Conservation (phyloP, 2,797 vertebrate genomes). For the Cuculus canorus region DNA sequence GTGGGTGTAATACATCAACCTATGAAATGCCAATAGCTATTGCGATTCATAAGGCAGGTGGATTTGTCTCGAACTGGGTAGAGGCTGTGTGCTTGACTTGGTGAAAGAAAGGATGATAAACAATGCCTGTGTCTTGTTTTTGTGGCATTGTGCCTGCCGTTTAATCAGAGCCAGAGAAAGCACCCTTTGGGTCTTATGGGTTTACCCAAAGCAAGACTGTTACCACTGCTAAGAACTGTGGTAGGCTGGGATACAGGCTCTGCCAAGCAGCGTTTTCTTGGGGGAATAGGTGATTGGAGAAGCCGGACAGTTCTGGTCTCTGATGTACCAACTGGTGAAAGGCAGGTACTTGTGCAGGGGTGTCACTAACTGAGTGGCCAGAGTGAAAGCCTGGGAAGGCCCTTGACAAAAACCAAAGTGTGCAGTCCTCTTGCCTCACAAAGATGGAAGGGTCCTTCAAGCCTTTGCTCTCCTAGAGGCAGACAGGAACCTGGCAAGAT, state of each 20-base stretch:
- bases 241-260: neutral
- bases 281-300: neutral
- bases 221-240: neutral
- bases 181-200: neutral
- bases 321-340: rapidly evolving
- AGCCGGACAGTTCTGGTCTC: neutral
- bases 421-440: neutral
- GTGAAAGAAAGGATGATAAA: too few relatives aligned
- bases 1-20: neutral
- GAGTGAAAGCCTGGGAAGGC: neutral
- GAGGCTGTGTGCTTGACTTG: neutral
- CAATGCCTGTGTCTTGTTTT: neutral
- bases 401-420: neutral
- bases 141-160: neutral
- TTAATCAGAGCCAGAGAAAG: neutral
- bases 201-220: neutral
- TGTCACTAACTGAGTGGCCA: neutral
- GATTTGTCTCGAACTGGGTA: neutral
- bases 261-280: neutral
- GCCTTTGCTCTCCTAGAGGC: neutral
- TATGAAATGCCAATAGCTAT: neutral
- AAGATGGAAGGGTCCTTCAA: neutral
- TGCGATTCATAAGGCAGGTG: neutral
- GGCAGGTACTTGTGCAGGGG: neutral
- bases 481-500: neutral